Evolutionary conservation across 1,140 invertebrate species (phyloP), one percentile per base, ranked within the genome.

Genomic region (Drosophila pruinosa): DNA sequence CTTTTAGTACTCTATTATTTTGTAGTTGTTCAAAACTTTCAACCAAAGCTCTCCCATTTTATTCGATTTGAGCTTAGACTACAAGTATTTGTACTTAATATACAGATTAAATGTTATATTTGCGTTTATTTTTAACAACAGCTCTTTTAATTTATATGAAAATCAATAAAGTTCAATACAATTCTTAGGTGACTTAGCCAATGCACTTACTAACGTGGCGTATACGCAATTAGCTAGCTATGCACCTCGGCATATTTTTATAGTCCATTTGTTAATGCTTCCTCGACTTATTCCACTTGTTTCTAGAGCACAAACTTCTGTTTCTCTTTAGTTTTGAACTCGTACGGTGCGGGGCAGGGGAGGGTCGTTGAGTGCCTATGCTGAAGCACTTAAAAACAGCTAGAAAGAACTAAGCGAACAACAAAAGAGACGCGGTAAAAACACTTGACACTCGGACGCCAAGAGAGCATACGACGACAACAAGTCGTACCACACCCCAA

Each of bases 361-460:
- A 4, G 2, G 31, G 21, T 7, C 19, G 12, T 31, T 53, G 50
- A 70, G 67, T 63, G 58, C 56, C 45, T 64, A 21, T n/a, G 12
- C 52, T 56, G 34, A 76, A 71, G 61, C 81, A 85, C 81, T 85
- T 86, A 71, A 79, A 61, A 74, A 50, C 65, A 56, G 15, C 2
- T n/a, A 50, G 43, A 63, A 56, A 59, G 21, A 59, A 52, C 72
- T 67, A 65, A 59, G 24, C 39, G 52, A 65, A 50, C 43, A 34
- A 43, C 39, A 72, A 65, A 68, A 74, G 62, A 41, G 50, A 65
- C 58, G 64, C 71, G 72, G 81, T 75, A 82, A 86, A 86, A 88
- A 88, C 82, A 86, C 82, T 86, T 86, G 82, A 86, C 82, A 86
- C 75, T 62, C 43, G 59, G 74, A 63, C 43, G 59, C 63, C 61